A percentile compares a stretch with the other conserved stretches of the same genome.
These are phyloP conservation scores for Chalcis sispes DNA, from an alignment of 2,888 invertebrate species.

Conservation along the genomic window DNA sequence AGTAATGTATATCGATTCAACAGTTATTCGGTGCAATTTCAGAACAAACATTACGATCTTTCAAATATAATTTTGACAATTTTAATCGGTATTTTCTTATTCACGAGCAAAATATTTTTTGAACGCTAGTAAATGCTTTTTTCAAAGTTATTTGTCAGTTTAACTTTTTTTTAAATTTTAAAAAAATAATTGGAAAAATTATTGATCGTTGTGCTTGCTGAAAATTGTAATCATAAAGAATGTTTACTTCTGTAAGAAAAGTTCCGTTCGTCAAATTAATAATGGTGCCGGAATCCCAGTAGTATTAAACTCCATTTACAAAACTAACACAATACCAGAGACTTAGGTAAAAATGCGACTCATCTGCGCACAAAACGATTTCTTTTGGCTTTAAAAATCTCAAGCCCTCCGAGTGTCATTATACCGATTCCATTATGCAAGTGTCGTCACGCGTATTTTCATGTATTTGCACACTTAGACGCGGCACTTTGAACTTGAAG, in stretches of 20 bases:
- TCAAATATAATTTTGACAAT: no score
- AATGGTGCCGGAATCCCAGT: neutral
- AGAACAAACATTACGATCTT: neutral
- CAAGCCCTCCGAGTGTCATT: slow-evolving; percentile 24
- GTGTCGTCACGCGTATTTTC: slow-evolving; percentile 67
- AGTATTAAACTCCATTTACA: slow-evolving; percentile 37
- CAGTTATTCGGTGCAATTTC: neutral
- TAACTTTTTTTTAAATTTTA: no score
- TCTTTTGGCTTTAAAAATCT: slow-evolving; percentile 3
- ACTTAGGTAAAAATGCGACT: neutral
- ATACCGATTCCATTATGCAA: slow-evolving; percentile 63
- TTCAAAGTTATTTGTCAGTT: no score
- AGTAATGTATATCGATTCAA: neutral
- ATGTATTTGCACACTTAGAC: neutral
- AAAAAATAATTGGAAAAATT: no score
- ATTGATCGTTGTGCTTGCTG: no score
- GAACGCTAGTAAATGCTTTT: no score
- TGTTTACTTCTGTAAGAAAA: neutral
- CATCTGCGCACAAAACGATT: neutral
- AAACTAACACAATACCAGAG: slow-evolving; percentile 12
- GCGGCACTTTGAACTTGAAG: slow-evolving; percentile 24
- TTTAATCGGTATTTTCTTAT: no score
- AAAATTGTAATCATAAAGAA: no score
- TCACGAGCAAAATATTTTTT: no score
- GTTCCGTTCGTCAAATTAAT: slow-evolving; percentile 17